Conservation (phyloP, 2,888 invertebrate genomes). For the Polylopha cassiicola region DNA sequence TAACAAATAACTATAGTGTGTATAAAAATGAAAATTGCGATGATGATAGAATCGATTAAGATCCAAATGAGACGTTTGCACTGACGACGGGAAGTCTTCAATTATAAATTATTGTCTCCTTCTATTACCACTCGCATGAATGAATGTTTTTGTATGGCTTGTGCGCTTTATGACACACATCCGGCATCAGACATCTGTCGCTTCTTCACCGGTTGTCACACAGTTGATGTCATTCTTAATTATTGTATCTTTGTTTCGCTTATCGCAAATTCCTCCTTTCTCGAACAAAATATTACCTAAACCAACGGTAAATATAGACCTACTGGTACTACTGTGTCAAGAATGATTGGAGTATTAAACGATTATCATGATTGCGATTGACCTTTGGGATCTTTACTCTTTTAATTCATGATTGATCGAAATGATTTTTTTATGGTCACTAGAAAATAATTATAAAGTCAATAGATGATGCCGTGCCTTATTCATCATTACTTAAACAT, state of each 20-base stretch:
- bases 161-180: slow-evolving; percentile 59
- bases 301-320: slow-evolving; percentile 9
- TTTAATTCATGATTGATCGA: slow-evolving; percentile 28
- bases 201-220: slow-evolving; percentile 39
- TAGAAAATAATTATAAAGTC: slow-evolving; percentile 35
- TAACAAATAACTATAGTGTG: not conserved
- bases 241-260: slow-evolving; percentile 35
- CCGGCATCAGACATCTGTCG: slow-evolving; percentile 62
- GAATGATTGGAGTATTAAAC: slow-evolving; percentile 13
- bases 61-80: slow-evolving; percentile 33
- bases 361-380: slow-evolving; percentile 26
- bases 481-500: slow-evolving; percentile 41
- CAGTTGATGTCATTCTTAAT: slow-evolving; percentile 46
- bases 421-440: slow-evolving; percentile 26
- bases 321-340: not conserved
- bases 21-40: slow-evolving; percentile 13
- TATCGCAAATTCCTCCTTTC: slow-evolving; percentile 29
- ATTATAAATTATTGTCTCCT: slow-evolving; percentile 58
- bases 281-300: slow-evolving; percentile 13
- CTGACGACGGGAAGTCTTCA: slow-evolving; percentile 70
- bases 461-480: slow-evolving; percentile 33
- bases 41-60: slow-evolving; percentile 30
- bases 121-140: slow-evolving; percentile 54
- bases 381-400: slow-evolving; percentile 27
- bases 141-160: slow-evolving; percentile 37